Base-by-base conservation (phyloP, 37 sponge, comb jelly and placozoan genomes). In the Bolinopsis microptera region DNA sequence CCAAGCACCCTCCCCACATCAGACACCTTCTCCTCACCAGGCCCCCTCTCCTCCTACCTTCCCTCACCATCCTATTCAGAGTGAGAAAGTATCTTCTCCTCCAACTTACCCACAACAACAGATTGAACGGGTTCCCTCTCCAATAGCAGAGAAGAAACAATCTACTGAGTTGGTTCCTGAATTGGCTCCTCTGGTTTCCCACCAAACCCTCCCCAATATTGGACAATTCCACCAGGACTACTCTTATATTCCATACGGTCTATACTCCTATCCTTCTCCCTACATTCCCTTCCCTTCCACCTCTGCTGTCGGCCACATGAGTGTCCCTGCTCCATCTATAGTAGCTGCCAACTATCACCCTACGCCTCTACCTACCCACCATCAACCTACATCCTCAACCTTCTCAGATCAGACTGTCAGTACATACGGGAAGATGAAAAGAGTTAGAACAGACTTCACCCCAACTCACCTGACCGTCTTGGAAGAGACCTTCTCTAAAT, bases 231-330 rank as follows among this genome's bases (percentile, higher is more conserved):
- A 48, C 5, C 61, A 48, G 61, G 5, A 41, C 90, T 21, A 39
- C 90, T 77, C 80, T 32, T 77, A 77, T 36, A 33, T 77, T 36
- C 74, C 74, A 9, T 70, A 70, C 74, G 18, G 9, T 18, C 30
- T 22, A 2, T 22, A 34, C 22, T 39, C 25, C 48, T 35, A 34
- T 0, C 61, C 32, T 23, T 30, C 90, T 18, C 25, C 90, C 61
- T 86, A 41, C 90, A 38, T 86, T 48, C 90, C 90, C 41, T 86
- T 86, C 61, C 90, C 90, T 5, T 13, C 90, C 22, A 9, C 90
- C 1, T 28, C 90, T 70, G 74, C 74, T n/a, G 74, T 70, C 74
- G 24, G 3, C 22, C 34, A 32, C 80, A 34, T 48, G 9, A 13
- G 61, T 48, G 61, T 48, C 13, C 80, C 80, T 35, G 80, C 36